Base-by-base conservation (phyloP, 2,113 vertebrate species). In the Mionectes macconnelli region DNA sequence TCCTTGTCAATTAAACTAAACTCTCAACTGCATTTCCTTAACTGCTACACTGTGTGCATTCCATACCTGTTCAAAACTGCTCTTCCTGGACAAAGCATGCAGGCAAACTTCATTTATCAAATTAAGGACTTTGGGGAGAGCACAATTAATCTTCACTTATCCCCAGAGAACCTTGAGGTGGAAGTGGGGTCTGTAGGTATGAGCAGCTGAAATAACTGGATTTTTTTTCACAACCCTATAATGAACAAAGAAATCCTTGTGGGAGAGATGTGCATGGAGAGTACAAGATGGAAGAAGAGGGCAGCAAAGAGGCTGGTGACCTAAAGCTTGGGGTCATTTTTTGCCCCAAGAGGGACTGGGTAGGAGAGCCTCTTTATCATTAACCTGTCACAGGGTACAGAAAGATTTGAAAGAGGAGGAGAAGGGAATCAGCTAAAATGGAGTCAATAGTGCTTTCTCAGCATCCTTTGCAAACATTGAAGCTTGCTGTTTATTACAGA, bases 71-170 rank as follows among this genome's bases (percentile, higher is more conserved):
- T 93, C 4, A 7, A 20, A 88, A 96, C 83, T 70, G 64, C 64
- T 57, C 82, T 86, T 74, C 79, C 64, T 22, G 68, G 79, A 79
- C 72, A 86, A 84, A 91, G 67, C 35, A 33, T 4, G 10, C 19
- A 21, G 76, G 72, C 63, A 84, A 90, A 83, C 33, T 63, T 42
- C 70, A 91, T 96, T 82, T 88, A 80, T 90, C 94, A 91, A 63
- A 86, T 42, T 22, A 66, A 93, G 72, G 62, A 21, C 74, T 60
- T 77, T 6, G 40, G 50, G 82, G 88, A 93, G 60, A 90, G 49
- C 13, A 30, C 85, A 90, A 91, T 95, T 96, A 91, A 94, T 93
- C 88, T 91, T 78, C 18, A 24, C 62, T 89, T 42, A 31, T 92
- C 94, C 63, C 90, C 83, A 55, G 92, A 93, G 95, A 68, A 30